phyloP scores from a whole-genome alignment of 2,797 vertebrate genomes.

The Alectoris magna region DNA sequence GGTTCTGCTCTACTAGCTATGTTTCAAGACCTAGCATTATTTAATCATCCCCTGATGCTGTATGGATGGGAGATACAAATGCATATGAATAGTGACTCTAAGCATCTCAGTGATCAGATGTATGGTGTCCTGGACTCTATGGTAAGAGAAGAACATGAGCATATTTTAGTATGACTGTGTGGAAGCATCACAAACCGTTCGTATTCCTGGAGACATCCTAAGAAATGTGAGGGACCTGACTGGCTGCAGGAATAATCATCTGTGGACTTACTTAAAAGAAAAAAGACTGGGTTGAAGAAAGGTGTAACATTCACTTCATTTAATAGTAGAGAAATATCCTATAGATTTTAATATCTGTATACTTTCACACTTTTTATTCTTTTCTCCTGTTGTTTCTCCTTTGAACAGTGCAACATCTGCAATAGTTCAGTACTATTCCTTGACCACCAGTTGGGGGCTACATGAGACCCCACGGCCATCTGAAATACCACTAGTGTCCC shows the following conservation, averaged over 20 bases:
- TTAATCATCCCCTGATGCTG: not conserved
- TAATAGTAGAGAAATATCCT: not conserved
- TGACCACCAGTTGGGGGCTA: not conserved
- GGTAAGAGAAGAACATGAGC: not conserved
- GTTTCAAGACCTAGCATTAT: not conserved
- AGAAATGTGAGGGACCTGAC: not conserved
- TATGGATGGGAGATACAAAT: not conserved
- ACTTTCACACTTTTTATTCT: not conserved
- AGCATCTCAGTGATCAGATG: not conserved
- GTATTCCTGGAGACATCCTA: not conserved
- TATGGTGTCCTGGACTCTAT: not conserved
- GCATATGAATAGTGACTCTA: not conserved
- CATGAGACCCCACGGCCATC: not conserved
- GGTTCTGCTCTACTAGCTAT: not conserved
- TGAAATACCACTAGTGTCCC: not conserved
- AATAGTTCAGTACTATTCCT: not conserved
- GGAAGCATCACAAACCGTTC: not conserved
- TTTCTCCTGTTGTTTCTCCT: not conserved
- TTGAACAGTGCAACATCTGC: not conserved
- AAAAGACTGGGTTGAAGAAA: not conserved
- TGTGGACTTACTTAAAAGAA: not conserved
- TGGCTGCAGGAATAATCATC: not conserved
- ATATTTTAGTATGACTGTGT: not conserved
- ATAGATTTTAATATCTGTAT: not conserved
- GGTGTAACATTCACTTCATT: fast-evolving